Percentiles rank a stretch among this genome's conserved stretches.
Evolutionary conservation across 2,888 invertebrate genomes (phyloP).

Genomic region (Biston stratarius): DNA sequence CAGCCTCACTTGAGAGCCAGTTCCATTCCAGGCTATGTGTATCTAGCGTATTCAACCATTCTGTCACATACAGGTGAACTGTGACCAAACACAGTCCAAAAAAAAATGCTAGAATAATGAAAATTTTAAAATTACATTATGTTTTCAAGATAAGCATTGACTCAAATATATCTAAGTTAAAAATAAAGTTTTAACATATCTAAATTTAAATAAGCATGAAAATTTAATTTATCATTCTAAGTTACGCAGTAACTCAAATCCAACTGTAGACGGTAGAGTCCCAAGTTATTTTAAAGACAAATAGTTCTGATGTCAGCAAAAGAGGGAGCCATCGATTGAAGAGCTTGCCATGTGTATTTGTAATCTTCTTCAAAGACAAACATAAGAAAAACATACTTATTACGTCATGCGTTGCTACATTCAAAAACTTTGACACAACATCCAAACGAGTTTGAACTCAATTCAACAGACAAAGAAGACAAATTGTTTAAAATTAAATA

Average conservation of each 20-base stretch:
- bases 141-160: too few relatives aligned
- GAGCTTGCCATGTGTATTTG: slow-evolving; percentile 74
- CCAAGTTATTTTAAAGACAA: slow-evolving; percentile 80
- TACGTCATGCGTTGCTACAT: slow-evolving; percentile 55
- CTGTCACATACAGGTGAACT: too few relatives aligned
- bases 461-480: neutral
- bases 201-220: neutral
- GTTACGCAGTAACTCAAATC: slow-evolving; percentile 68
- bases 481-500: neutral
- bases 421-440: slow-evolving; percentile 26
- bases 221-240: neutral
- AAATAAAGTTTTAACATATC: too few relatives aligned
- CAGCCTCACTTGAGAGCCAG: too few relatives aligned
- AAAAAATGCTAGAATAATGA: too few relatives aligned
- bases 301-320: slow-evolving; percentile 76
- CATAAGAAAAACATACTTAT: slow-evolving; percentile 79
- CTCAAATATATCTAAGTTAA: too few relatives aligned
- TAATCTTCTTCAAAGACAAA: slow-evolving; percentile 81
- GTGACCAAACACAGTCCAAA: too few relatives aligned
- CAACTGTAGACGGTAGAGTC: slow-evolving; percentile 68
- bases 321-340: slow-evolving; percentile 71
- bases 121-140: too few relatives aligned
- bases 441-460: slow-evolving; percentile 48
- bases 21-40: too few relatives aligned
- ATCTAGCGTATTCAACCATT: too few relatives aligned